Evolutionary conservation across 2,888 invertebrate species (phyloP), one percentile per base, ranked within the genome.

Genomic region (Trypoxylon attenuatum): DNA sequence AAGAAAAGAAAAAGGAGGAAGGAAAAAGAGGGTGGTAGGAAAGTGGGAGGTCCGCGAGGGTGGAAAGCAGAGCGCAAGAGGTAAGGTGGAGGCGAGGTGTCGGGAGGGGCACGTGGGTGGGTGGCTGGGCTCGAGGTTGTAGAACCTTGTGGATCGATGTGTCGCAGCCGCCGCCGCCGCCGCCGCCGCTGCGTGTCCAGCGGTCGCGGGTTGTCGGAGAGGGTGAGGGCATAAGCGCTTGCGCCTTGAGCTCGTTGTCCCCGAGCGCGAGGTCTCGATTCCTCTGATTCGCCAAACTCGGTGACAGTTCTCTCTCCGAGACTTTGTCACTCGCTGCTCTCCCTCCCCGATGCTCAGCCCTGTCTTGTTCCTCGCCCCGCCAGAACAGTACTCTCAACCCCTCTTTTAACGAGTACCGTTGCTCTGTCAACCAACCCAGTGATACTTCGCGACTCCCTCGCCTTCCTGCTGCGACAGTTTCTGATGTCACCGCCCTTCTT

Each of bases 61-160:
- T n/a, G n/a, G n/a, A n/a, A n/a, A n/a, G n/a, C n/a, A n/a, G n/a
- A n/a, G n/a, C n/a, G n/a, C n/a, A n/a, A n/a, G n/a, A n/a, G 71
- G 52, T 49, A 74, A 64, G 69, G 62, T 69, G 66, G 66, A 51
- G 59, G 62, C 50, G 67, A 57, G 67, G 52, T 55, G 62, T 53
- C 50, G 67, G 55, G 55, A 29, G 51, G 49, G 60, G 51, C 55
- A 66, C 55, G 39, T 33, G 43, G 55, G 45, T 52, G 58, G 73
- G 65, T 52, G 71, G 59, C 64, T 69, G 69, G 67, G 73, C 70
- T 66, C 71, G 78, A 79, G 82, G 82, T 82, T 80, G 79, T 77
- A 79, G 82, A 33, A 33, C 79, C 77, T 77, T 78, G 71, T 77
- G 84, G 85, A 85, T 85, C 85, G 84, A 85, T 85, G 84, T 85